Conservation (phyloP, 1,140 invertebrate species). For the Caenorhabditis latens region DNA sequence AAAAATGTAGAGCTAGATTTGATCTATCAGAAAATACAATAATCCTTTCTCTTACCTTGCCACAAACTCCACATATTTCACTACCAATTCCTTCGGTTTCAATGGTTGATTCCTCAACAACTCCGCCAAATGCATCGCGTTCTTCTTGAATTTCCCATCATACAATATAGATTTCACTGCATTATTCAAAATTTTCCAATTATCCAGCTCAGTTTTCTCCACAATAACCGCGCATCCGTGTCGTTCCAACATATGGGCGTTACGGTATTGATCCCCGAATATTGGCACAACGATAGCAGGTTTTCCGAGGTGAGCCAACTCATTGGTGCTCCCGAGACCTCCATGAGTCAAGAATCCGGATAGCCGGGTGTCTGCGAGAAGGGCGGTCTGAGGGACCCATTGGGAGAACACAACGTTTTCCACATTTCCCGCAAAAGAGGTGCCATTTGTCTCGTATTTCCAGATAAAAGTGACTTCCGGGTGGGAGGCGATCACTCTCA, state of each 20-base stretch:
- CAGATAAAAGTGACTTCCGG: slow-evolving; percentile 46
- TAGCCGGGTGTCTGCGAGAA: slow-evolving; percentile 62
- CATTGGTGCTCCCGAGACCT: slow-evolving; percentile 68
- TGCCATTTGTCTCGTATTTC: slow-evolving; percentile 45
- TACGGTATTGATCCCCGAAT: slow-evolving; percentile 69
- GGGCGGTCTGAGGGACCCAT: slow-evolving; percentile 2
- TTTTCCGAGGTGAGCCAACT: slow-evolving; percentile 68
- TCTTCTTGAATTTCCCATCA: slow-evolving; percentile 9
- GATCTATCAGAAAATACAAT: too few relatives aligned
- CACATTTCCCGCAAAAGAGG: not conserved
- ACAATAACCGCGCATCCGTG: slow-evolving; percentile 63
- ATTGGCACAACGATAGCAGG: slow-evolving; percentile 70
- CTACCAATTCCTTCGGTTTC: slow-evolving; percentile 33
- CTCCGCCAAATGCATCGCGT: slow-evolving; percentile 37
- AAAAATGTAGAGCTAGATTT: too few relatives aligned
- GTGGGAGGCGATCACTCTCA: not conserved
- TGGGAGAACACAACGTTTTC: slow-evolving; percentile 18
- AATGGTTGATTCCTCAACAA: slow-evolving; percentile 37
- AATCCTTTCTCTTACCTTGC: too few relatives aligned
- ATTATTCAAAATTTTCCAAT: slow-evolving; percentile 34
- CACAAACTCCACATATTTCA: slow-evolving; percentile 52
- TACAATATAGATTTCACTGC: slow-evolving; percentile 21
- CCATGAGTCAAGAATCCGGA: slow-evolving; percentile 70
- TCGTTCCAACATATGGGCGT: slow-evolving; percentile 62
- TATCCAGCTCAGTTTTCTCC: slow-evolving; percentile 56